Evolutionary conservation across 2,113 vertebrate genomes (phyloP).

Genomic region (Carlito syrichta): DNA sequence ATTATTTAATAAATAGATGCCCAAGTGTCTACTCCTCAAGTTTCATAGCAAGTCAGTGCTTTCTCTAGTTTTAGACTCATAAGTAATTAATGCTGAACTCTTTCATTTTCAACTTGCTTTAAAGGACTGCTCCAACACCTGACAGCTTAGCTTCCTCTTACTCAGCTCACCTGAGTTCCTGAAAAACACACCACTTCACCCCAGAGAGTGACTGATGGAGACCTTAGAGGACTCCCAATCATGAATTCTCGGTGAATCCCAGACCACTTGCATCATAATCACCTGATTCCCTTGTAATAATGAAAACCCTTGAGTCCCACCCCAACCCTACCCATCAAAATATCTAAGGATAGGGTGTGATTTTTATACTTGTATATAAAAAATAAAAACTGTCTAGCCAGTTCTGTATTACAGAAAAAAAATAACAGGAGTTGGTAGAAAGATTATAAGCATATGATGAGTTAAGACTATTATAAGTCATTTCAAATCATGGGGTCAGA

Average conservation of each 20-base stretch:
- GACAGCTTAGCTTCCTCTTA: neutral
- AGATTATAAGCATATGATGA: neutral
- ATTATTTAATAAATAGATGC: conserved; percentile 9
- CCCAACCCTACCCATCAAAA: neutral
- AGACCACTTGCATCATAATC: neutral
- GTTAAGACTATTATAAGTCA: neutral
- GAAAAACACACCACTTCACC: neutral
- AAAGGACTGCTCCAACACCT: neutral
- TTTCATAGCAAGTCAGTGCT: neutral
- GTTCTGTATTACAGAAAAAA: neutral
- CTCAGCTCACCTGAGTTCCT: neutral
- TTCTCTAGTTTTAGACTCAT: neutral
- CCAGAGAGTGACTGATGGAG: neutral
- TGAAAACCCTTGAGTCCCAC: neutral
- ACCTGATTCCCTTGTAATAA: neutral
- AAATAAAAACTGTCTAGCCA: neutral
- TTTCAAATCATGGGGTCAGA: neutral
- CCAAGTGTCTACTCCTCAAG: neutral
- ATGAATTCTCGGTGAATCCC: neutral
- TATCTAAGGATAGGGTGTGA: neutral
- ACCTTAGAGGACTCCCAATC: neutral
- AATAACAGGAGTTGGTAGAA: neutral
- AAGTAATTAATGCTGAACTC: neutral
- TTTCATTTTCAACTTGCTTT: neutral
- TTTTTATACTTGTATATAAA: neutral